Evolutionary conservation across 2,888 invertebrate species (phyloP).

Genomic region (Eueremaeus valkanovi): DNA sequence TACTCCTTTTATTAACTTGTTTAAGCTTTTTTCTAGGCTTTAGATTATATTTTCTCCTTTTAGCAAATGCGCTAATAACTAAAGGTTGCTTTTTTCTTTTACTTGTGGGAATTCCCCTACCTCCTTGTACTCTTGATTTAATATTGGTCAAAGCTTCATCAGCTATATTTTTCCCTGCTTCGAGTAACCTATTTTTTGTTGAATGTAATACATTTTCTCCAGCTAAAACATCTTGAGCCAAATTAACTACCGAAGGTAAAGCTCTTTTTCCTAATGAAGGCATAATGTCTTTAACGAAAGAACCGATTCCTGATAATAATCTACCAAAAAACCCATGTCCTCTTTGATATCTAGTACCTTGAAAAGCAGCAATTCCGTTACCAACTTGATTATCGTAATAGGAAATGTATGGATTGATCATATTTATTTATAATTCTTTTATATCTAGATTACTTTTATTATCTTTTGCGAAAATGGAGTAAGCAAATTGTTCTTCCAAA

Average conservation of each 20-base stretch:
- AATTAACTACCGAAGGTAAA: background rate
- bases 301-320: background rate
- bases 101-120: background rate
- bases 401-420: background rate
- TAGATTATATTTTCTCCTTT: background rate
- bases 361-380: background rate
- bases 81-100: background rate
- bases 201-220: background rate
- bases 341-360: background rate
- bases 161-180: background rate
- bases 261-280: background rate
- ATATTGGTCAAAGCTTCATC: background rate
- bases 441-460: background rate
- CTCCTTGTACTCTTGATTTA: background rate
- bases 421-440: background rate
- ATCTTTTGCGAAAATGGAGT: background rate
- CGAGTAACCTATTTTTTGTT: background rate
- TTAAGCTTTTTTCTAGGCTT: background rate
- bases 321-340: constrained; percentile 16
- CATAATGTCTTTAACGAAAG: background rate
- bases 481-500: background rate
- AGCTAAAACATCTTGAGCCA: background rate
- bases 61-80: background rate
- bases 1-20: background rate
- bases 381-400: constrained; percentile 31